Percentiles rank a stretch among this genome's conserved stretches.
phyloP scores from a whole-genome alignment of 2,797 vertebrate species.

The Molossus molossus region DNA sequence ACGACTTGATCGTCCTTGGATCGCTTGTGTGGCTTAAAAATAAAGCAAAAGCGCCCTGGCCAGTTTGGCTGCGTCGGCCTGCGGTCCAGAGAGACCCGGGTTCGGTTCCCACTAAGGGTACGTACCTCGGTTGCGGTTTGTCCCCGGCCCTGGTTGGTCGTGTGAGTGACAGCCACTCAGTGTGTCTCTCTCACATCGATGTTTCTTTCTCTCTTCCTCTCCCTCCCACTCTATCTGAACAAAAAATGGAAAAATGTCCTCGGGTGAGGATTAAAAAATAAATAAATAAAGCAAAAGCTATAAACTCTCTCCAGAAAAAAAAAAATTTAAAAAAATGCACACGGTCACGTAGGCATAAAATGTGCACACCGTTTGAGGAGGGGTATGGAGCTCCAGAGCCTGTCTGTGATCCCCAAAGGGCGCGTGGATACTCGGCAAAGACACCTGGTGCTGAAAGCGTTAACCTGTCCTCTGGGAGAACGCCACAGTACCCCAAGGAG shows the following conservation, averaged over 20 bases:
- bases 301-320: not conserved
- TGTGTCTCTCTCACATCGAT: no score
- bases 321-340: not conserved
- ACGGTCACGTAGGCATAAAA: not conserved
- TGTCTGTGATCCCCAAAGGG: not conserved
- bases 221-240: no score
- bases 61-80: no score
- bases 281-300: constrained; percentile 16
- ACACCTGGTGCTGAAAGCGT: not conserved
- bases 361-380: not conserved
- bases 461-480: not conserved
- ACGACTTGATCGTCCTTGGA: constrained; percentile 22
- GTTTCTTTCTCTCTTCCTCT: no score
- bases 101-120: no score
- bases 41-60: not conserved
- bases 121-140: no score
- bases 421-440: fast-evolving
- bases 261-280: no score
- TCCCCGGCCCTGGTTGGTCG: no score
- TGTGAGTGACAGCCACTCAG: no score
- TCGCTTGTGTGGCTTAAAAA: not conserved
- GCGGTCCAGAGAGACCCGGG: no score
- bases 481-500: not conserved
- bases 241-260: no score
- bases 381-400: not conserved